Conservation (phyloP, 2,797 vertebrate species). For the Ceyx erithaca region DNA sequence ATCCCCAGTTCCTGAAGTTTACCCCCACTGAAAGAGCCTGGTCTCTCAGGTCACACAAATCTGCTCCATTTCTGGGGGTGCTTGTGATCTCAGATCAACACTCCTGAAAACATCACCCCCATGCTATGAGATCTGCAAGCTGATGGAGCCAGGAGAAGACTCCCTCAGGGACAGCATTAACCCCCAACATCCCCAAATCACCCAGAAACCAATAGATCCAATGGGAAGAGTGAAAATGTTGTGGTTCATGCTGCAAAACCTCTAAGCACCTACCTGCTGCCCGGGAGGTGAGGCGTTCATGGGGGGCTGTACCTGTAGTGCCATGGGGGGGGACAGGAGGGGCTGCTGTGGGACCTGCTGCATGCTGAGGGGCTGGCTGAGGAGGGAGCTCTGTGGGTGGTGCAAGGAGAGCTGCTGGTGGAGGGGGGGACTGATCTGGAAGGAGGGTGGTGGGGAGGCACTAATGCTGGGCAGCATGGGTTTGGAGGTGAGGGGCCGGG, state of each 20-base stretch:
- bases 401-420: slow-evolving; percentile 95
- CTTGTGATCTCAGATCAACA: neutral
- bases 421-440: slow-evolving; percentile 95
- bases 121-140: neutral
- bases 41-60: neutral
- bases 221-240: fast-evolving
- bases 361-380: slow-evolving; percentile 96
- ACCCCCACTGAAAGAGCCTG: neutral
- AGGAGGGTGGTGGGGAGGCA: slow-evolving; percentile 91
- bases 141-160: neutral
- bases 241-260: fast-evolving
- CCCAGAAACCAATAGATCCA: neutral
- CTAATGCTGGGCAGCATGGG: slow-evolving; percentile 95
- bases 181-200: neutral
- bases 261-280: slow-evolving; percentile 87
- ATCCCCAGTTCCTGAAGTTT: neutral
- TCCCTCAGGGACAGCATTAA: fast-evolving
- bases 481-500: slow-evolving; percentile 88
- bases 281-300: slow-evolving; percentile 91
- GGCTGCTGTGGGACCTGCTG: slow-evolving; percentile 94
- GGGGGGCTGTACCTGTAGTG: slow-evolving; percentile 92
- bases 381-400: slow-evolving; percentile 89
- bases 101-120: neutral
- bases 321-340: slow-evolving; percentile 96
- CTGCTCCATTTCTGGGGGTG: neutral